Percentiles rank a stretch among this genome's conserved stretches.
These are phyloP conservation scores for Dasyurus viverrinus DNA, from an alignment of 2,113 vertebrate genomes.

Conservation along the genomic window DNA sequence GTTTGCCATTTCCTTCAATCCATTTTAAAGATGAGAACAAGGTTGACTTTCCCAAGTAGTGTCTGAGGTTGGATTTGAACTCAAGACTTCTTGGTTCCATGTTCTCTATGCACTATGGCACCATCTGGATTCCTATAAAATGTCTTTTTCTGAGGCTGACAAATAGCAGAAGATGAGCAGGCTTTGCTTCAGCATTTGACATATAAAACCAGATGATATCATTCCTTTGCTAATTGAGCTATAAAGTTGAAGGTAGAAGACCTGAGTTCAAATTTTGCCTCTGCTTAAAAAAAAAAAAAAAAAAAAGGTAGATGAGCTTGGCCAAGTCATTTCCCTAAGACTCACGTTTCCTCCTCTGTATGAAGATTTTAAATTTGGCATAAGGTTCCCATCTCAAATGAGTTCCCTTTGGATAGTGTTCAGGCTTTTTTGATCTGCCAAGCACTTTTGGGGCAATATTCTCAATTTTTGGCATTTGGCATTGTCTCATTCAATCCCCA, in stretches of 20 bases:
- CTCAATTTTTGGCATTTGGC: neutral
- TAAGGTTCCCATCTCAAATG: neutral
- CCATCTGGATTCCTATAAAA: neutral
- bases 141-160: neutral
- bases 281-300: neutral
- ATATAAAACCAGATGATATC: neutral
- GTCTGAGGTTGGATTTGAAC: too few species aligned
- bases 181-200: neutral
- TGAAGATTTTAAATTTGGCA: neutral
- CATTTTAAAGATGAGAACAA: too few species aligned
- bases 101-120: too few species aligned
- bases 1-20: too few species aligned
- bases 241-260: neutral
- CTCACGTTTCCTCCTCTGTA: neutral
- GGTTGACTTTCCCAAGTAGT: too few species aligned
- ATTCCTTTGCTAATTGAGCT: neutral
- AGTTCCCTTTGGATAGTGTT: neutral
- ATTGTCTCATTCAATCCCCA: neutral
- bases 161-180: too few species aligned
- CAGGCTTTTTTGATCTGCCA: neutral
- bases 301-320: neutral
- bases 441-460: neutral
- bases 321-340: neutral
- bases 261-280: neutral
- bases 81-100: too few species aligned